A percentile compares a stretch with the other conserved stretches of the same genome.
phyloP scores from a whole-genome alignment of 2,888 invertebrate genomes.

The Parochlus steinenii region DNA sequence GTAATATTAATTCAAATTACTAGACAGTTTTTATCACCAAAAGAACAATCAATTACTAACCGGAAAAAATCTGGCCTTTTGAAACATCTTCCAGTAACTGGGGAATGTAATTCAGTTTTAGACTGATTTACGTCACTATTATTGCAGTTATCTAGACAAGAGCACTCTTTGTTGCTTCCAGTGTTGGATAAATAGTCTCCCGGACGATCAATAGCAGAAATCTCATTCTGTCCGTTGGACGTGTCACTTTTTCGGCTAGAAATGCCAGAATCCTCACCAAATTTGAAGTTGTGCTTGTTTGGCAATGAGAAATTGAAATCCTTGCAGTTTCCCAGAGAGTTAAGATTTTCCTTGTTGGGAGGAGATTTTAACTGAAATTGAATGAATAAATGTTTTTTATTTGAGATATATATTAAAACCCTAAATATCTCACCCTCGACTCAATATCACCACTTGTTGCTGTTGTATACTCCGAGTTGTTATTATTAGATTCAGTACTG shows the following conservation, averaged over 20 bases:
- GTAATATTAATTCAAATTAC: slow-evolving; percentile 21
- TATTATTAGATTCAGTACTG: slow-evolving; percentile 16
- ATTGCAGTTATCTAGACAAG: slow-evolving; percentile 24
- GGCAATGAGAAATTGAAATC: slow-evolving; percentile 9
- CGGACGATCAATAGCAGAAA: slow-evolving; percentile 18
- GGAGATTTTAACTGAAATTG: no score
- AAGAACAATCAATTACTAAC: slow-evolving; percentile 13
- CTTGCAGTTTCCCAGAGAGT: slow-evolving; percentile 9
- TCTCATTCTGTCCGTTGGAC: slow-evolving; percentile 21
- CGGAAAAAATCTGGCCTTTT: slow-evolving; percentile 28
- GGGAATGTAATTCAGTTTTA: slow-evolving; percentile 21
- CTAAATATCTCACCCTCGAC: no score
- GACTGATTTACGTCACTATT: slow-evolving; percentile 23
- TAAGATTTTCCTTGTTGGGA: no score
- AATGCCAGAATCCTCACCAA: slow-evolving; percentile 34
- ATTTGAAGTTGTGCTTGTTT: slow-evolving; percentile 20
- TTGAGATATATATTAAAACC: no score
- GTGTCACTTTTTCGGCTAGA: slow-evolving; percentile 33
- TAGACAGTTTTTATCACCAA: not conserved
- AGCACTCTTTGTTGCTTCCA: not conserved
- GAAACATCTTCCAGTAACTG: slow-evolving; percentile 25
- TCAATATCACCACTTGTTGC: no score
- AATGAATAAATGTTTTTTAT: no score
- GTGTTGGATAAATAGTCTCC: not conserved
- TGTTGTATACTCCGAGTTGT: slow-evolving; percentile 15